A percentile compares a stretch with the other conserved stretches of the same genome.
Evolutionary conservation across 1,140 invertebrate genomes (phyloP).

Genomic region (Carposina sasakii): DNA sequence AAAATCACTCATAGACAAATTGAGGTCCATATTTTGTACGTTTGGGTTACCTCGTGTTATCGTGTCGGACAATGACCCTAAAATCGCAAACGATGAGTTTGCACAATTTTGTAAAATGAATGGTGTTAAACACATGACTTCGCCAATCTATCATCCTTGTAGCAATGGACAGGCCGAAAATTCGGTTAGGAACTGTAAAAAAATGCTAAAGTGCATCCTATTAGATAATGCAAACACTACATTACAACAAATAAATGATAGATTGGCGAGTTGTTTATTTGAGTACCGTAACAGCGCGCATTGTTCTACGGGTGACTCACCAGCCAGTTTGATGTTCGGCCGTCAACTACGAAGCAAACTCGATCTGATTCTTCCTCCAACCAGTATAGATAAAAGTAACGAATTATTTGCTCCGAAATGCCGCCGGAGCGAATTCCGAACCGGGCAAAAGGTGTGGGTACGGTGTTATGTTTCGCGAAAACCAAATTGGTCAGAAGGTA

Average conservation of each 20-base stretch:
- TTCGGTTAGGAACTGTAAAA: neutral
- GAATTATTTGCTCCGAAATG: no score
- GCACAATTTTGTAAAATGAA: neutral
- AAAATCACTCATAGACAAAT: neutral
- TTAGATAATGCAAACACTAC: neutral
- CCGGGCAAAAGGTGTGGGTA: no score
- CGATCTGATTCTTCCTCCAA: neutral
- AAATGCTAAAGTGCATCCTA: slow-evolving; percentile 1
- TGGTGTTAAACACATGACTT: slow-evolving; percentile 3
- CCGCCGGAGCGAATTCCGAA: no score
- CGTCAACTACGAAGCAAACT: neutral
- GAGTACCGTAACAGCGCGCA: neutral
- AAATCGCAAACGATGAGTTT: neutral
- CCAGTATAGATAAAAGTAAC: no score
- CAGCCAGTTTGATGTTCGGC: slow-evolving; percentile 7
- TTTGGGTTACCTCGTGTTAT: neutral
- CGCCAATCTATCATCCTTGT: slow-evolving; percentile 1
- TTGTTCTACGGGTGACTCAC: neutral
- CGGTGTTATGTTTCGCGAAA: no score
- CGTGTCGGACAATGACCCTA: slow-evolving; percentile 6
- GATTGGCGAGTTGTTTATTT: neutral
- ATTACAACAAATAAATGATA: neutral
- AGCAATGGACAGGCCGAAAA: neutral
- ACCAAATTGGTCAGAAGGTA: no score
- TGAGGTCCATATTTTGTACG: neutral